Conservation (phyloP, 2,888 invertebrate genomes). For the Tromatobia lineatoria region DNA sequence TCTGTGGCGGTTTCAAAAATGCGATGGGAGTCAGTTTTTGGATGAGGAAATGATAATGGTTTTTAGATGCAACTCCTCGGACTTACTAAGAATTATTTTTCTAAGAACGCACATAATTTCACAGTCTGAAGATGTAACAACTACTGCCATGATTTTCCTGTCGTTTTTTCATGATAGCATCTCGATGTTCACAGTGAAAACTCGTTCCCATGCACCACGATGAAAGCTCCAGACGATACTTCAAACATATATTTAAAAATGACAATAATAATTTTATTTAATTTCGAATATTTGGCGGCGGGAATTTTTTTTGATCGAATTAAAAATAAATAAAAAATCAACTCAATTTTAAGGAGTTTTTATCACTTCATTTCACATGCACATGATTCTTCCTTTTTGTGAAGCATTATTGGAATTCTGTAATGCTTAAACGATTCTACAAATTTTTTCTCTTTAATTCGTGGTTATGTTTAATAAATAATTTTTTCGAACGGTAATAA, state of each 20-base stretch:
- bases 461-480: too few relatives aligned
- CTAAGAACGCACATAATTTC: slow-evolving; percentile 46
- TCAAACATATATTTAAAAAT: background rate
- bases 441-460: too few relatives aligned
- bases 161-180: background rate
- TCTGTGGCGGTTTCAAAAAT: background rate
- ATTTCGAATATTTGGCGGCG: too few relatives aligned
- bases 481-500: too few relatives aligned
- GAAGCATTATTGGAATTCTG: too few relatives aligned
- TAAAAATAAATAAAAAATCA: too few relatives aligned
- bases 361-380: too few relatives aligned
- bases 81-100: slow-evolving; percentile 44
- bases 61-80: slow-evolving; percentile 9
- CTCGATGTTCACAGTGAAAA: background rate
- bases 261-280: too few relatives aligned
- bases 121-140: slow-evolving; percentile 38
- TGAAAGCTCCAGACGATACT: background rate
- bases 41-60: slow-evolving; percentile 8
- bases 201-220: slow-evolving; percentile 5
- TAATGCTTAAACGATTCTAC: too few relatives aligned
- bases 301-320: too few relatives aligned
- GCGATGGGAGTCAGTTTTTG: background rate
- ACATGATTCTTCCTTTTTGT: too few relatives aligned
- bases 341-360: too few relatives aligned
- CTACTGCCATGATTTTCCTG: slow-evolving; percentile 36